Evolutionary conservation across 2,113 vertebrate genomes (phyloP).

Genomic region (Petromus typicus): DNA sequence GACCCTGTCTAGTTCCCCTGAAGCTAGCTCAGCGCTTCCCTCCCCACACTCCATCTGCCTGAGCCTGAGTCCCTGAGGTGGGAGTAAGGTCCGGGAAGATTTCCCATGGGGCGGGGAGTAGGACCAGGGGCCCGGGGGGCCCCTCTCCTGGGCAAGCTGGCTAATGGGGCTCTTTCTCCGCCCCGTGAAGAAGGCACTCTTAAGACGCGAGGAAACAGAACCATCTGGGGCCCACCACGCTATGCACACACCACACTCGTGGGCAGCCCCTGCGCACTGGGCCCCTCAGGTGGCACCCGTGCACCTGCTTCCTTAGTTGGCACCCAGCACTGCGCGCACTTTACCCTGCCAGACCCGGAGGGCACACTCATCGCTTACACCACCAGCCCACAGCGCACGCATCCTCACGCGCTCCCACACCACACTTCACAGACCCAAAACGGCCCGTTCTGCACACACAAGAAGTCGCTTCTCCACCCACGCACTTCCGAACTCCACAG

Average conservation of each 20-base stretch:
- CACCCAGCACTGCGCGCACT: neutral
- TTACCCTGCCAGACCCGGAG: neutral
- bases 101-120: neutral
- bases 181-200: neutral
- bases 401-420: neutral
- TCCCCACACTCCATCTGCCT: neutral
- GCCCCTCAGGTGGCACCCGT: neutral
- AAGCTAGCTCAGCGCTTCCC: neutral
- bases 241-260: neutral
- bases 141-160: neutral
- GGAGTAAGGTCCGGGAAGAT: neutral
- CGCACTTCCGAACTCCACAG: slow-evolving; percentile 6
- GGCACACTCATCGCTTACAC: neutral
- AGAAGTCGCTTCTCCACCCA: neutral
- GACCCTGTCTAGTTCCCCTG: neutral
- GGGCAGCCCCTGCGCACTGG: neutral
- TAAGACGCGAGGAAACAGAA: neutral
- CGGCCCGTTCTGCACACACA: neutral
- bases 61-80: neutral
- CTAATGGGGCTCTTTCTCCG: neutral
- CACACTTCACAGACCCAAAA: neutral
- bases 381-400: neutral
- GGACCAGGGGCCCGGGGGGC: neutral
- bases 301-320: neutral
- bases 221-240: neutral